Evolutionary conservation across 2,888 invertebrate species (phyloP).

Genomic region (Euzetes globulus): DNA sequence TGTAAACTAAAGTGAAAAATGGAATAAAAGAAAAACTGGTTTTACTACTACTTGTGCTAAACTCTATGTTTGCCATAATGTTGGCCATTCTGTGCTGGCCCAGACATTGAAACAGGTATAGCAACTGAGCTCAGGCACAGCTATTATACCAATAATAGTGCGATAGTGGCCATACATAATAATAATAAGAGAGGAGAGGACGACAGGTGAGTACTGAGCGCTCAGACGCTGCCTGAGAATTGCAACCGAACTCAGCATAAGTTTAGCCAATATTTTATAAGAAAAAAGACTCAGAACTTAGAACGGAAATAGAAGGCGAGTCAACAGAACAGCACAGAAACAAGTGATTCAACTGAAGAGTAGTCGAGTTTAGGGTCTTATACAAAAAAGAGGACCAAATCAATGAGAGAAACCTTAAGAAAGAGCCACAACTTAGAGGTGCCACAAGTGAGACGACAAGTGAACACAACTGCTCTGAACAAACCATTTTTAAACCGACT

Average conservation of each 20-base stretch:
- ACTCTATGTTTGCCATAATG: neutral
- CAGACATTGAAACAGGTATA: slow-evolving; percentile 26
- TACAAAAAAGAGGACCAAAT: neutral
- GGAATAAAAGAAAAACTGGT: slow-evolving; percentile 9
- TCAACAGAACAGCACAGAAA: neutral
- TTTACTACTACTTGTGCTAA: neutral
- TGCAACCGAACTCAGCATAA: neutral
- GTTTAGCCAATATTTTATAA: slow-evolving; percentile 13
- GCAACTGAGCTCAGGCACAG: neutral
- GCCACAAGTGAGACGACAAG: too few relatives aligned
- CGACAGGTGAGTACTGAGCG: slow-evolving; percentile 9
- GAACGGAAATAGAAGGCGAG: slow-evolving; percentile 1
- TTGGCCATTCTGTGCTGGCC: slow-evolving; percentile 3
- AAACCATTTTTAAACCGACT: too few relatives aligned
- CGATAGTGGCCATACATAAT: neutral
- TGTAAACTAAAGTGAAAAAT: slow-evolving; percentile 8
- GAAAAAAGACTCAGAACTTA: neutral
- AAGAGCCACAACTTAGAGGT: neutral
- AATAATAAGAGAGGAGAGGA: slow-evolving; percentile 19
- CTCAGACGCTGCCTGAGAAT: neutral
- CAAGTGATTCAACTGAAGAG: slow-evolving; percentile 14
- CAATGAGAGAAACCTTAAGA: neutral
- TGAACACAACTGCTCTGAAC: too few relatives aligned
- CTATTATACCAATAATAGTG: neutral
- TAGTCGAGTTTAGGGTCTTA: neutral